Evolutionary conservation across 2,113 vertebrate genomes (phyloP), one percentile per base, ranked within the genome.

Genomic region (Phrynosoma platyrhinos): DNA sequence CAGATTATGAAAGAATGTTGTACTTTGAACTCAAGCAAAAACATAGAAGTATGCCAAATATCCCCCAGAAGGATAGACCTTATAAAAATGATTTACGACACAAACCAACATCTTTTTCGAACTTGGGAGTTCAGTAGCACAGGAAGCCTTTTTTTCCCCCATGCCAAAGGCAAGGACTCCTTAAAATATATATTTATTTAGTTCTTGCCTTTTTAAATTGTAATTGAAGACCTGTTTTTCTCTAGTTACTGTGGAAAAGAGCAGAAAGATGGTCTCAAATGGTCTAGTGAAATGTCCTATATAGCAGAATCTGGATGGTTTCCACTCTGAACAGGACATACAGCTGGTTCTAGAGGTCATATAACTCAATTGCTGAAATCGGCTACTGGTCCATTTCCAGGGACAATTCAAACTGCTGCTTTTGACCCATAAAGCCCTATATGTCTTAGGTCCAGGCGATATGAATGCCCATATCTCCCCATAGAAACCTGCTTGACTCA

Each of bases 51-150:
- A 91, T 1, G 40, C 18, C 62, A 5, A 27, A 84, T 92, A 90
- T 85, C 93, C 90, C 90, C 89, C 88, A 86, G 84, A 80, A 71
- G 64, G 18, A 55, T 86, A 92, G 83, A 80, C 1, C 9, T 88
- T 85, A 64, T 3, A 13, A 91, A 91, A 91, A 93, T 81, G 88
- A 89, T 93, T 89, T 92, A 83, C 84, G 88, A 90, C 83, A 95
- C 88, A 92, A 85, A 87, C 84, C 8, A 87, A 27, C 79, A 66
- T 87, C 58, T 91, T 91, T 83, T 88, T 83, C 42, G 69, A 83
- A 68, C 25, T 88, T 79, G 74, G 89, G 89, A 74, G 84, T 93
- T 91, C 1, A 1, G 52, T 80, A 74, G 88, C 62, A 68, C 40
- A 68, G 62, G 84, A 30, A 71, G 27, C 90, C 90, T 83, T 87